phyloP scores from a whole-genome alignment of 2,113 vertebrate species.

The Noctilio leporinus region DNA sequence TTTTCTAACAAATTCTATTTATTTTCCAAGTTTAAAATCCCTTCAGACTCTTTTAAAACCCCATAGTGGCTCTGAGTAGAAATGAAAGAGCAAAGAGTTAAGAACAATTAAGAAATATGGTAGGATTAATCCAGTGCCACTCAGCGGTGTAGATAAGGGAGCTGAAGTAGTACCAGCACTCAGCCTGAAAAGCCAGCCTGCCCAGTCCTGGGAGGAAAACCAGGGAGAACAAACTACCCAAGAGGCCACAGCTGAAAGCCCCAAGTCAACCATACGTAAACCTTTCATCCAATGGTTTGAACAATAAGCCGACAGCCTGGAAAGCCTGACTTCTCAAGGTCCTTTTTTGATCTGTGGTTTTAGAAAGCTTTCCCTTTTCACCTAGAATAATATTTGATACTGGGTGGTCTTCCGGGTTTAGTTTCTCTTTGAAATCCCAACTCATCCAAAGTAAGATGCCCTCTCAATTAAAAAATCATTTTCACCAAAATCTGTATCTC shows the following conservation, averaged over 20 bases:
- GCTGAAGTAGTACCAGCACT: not conserved
- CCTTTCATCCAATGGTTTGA: not conserved
- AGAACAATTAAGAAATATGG: not conserved
- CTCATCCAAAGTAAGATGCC: not conserved
- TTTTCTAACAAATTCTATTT: not conserved
- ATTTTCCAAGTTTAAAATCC: not conserved
- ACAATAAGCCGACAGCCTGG: not conserved
- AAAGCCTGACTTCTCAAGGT: not conserved
- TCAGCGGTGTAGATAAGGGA: not conserved
- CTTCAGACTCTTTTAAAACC: not conserved
- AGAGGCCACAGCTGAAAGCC: not conserved
- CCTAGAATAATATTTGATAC: not conserved
- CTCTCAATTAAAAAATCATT: not conserved
- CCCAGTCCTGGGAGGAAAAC: not conserved
- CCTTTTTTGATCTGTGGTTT: conserved; percentile 3
- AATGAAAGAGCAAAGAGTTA: not conserved
- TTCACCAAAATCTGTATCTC: not conserved
- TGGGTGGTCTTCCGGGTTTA: not conserved
- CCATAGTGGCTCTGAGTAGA: not conserved
- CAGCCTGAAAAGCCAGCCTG: not conserved
- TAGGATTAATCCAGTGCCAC: not conserved
- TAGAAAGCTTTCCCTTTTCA: not conserved
- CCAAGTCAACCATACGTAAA: not conserved
- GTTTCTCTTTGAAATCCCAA: not conserved
- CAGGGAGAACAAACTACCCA: not conserved